A percentile compares a stretch with the other conserved stretches of the same genome.
Conservation (phyloP, 2,888 invertebrate genomes). For the Alcis repandata region DNA sequence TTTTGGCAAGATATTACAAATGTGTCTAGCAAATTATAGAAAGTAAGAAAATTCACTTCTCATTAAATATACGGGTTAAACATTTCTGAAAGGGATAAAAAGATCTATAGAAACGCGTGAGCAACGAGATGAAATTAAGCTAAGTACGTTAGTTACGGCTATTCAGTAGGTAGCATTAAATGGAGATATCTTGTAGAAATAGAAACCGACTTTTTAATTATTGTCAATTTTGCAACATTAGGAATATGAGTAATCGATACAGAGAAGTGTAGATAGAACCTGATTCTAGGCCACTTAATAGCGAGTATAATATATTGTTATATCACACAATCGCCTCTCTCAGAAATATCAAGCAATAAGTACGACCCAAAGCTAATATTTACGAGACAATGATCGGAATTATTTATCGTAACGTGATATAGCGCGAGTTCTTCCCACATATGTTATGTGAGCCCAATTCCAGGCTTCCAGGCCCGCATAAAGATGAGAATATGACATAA, state of each 20-base stretch:
- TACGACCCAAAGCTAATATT: conserved; percentile 58
- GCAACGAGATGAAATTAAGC: neutral
- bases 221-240: neutral
- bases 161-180: neutral
- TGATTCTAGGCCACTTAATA: neutral
- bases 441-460: conserved; percentile 71
- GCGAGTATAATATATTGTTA: conserved; percentile 17
- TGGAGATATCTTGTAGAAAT: neutral
- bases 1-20: neutral
- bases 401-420: conserved; percentile 63
- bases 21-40: neutral
- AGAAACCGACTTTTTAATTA: too few species aligned
- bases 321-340: conserved; percentile 33
- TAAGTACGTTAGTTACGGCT: neutral
- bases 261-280: conserved; percentile 19
- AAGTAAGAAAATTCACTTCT: too few species aligned
- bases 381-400: conserved; percentile 62
- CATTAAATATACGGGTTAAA: too few species aligned
- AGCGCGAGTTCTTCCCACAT: conserved; percentile 61
- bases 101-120: neutral
- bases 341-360: conserved; percentile 50
- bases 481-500: conserved; percentile 83
- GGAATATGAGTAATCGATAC: neutral
- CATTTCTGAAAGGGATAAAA: neutral
- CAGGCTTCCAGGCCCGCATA: conserved; percentile 69